Evolutionary conservation across 1,140 invertebrate genomes (phyloP), one percentile per base, ranked within the genome.

Genomic region (Caerostris extrusa): DNA sequence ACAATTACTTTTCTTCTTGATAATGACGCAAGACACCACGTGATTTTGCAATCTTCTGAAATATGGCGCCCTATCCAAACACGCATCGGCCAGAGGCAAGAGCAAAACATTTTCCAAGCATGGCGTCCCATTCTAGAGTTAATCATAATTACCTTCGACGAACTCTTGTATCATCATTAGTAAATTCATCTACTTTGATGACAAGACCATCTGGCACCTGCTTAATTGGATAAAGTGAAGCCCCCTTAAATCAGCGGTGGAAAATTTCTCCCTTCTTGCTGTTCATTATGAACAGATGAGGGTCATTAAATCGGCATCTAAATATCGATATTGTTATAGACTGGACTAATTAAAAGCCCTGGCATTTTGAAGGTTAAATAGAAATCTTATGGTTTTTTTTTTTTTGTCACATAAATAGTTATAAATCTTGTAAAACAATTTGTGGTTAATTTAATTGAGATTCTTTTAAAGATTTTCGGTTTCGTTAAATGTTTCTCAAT

Each of bases 101-200:
- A 64, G 61, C 14, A 64, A 64, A 64, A 64, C 17, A 64, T 64
- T 14, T 34, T 14, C 10, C 12, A 64, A 17, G 61, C 19, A 34
- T 10, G 3, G 71, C 14, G 53, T 77, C 12, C 10, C 19, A 12
- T 77, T 12, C 12, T 53, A 57, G 17, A 82, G 61, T 56, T 71
- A 82, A 61, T 91, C 90, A 82, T 91, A 82, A 91, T 91, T 82
- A 91, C 7, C 67, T 19, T 17, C 8, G 3, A 50, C 8, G 7
- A 90, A 57, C 90, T n/a, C 69, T 91, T 82, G 90, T 82, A 71
- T 91, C 90, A 91, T 91, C 71, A 91, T 91, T 91, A 82, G 90
- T 12, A 82, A 91, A 91, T 82, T 91, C 71, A 91, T 91, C 90
- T 91, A 91, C 90, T 60, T 34, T 82, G 90, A 91, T 91, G 90